These are phyloP conservation scores for Aphidius gifuensis DNA, from an alignment of 1,140 invertebrate species.

Conservation along the genomic window DNA sequence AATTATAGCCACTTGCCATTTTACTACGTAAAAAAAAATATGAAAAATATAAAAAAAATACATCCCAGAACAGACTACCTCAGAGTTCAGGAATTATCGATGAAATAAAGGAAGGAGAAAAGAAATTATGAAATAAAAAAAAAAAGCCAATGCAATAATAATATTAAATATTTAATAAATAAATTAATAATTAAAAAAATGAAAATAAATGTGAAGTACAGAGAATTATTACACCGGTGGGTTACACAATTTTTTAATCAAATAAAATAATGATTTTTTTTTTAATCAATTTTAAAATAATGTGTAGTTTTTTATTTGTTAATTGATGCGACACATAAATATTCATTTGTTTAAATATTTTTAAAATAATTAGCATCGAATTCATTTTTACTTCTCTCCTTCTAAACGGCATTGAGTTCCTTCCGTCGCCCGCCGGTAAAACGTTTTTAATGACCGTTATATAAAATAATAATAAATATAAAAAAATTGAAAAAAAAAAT, in stretches of 20 bases:
- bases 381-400: conserved; percentile 21
- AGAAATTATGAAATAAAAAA: conserved; percentile 34
- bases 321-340: background rate
- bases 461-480: conserved; percentile 15
- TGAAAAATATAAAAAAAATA: conserved; percentile 6
- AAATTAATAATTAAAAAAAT: conserved; percentile 30
- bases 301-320: conserved; percentile 4
- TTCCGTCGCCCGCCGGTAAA: conserved; percentile 33
- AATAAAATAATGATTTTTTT: background rate
- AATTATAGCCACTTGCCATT: conserved; percentile 51
- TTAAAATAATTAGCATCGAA: background rate
- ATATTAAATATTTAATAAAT: conserved; percentile 39
- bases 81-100: conserved; percentile 54
- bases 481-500: conserved; percentile 9
- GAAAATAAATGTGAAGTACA: conserved; percentile 24
- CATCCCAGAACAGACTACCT: conserved; percentile 53
- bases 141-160: conserved; percentile 52
- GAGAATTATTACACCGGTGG: conserved; percentile 28
- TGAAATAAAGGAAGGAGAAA: conserved; percentile 44
- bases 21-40: conserved; percentile 41
- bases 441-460: conserved; percentile 18
- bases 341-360: background rate
- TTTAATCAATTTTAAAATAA: conserved; percentile 16
- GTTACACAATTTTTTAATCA: conserved; percentile 19
- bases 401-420: conserved; percentile 26